phyloP scores from a whole-genome alignment of 2,113 vertebrate genomes.

The Tympanuchus pallidicinctus region DNA sequence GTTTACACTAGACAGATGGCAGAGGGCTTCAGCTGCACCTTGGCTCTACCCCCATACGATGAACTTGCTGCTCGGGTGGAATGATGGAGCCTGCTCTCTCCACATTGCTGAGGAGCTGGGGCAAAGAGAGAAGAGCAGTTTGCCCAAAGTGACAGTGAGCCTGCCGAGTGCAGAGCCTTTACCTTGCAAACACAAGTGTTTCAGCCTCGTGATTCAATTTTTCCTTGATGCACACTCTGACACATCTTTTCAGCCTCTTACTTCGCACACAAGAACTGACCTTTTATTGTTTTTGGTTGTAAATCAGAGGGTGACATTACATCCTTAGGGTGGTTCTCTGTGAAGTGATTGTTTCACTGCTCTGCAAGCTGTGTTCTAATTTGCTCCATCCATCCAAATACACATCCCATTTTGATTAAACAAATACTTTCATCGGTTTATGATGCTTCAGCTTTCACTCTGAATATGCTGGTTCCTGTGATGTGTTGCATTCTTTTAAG shows the following conservation, averaged over 20 bases:
- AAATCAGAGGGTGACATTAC: conserved; percentile 25
- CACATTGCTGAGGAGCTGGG: rapidly evolving
- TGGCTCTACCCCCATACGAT: not conserved
- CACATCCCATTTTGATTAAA: conserved; percentile 40
- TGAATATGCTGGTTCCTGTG: not conserved
- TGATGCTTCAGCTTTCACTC: conserved; percentile 46
- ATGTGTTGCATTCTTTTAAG: not conserved
- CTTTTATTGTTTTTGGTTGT: conserved; percentile 28
- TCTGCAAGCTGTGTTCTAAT: conserved; percentile 45
- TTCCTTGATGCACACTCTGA: not conserved
- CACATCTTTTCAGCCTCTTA: conserved; percentile 27
- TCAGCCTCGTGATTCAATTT: conserved; percentile 19
- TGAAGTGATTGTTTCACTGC: conserved; percentile 44
- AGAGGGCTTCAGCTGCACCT: not conserved
- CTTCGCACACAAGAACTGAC: not conserved
- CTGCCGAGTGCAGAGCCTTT: rapidly evolving
- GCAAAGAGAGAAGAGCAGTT: not conserved
- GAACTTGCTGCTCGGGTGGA: not conserved
- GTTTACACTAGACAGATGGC: not conserved
- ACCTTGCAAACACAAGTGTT: not conserved
- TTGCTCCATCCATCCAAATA: conserved; percentile 55
- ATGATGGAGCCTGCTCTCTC: not conserved
- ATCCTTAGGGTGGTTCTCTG: conserved; percentile 35
- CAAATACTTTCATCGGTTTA: conserved; percentile 43
- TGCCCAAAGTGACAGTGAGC: not conserved